A percentile compares a stretch with the other conserved stretches of the same genome.
Conservation (phyloP, 2,113 vertebrate species). For the Tretioscincus oriximinensis region DNA sequence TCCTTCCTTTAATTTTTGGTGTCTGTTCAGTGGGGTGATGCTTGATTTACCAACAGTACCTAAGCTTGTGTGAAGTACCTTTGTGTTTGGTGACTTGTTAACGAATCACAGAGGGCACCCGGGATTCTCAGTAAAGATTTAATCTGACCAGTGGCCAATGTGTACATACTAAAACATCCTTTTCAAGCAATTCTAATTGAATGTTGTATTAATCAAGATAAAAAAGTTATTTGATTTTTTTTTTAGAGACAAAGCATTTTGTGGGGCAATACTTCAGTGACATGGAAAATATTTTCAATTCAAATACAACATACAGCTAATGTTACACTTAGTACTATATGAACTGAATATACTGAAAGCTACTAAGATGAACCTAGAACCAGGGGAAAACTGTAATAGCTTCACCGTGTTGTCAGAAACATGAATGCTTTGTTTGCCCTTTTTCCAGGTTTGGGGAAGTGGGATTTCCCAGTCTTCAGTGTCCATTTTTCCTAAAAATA, state of each 20-base stretch:
- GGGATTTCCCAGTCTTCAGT: no score
- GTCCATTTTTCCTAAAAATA: no score
- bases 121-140: slow-evolving; percentile 57
- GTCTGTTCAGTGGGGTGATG: slow-evolving; percentile 45
- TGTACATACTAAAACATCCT: slow-evolving; percentile 53
- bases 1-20: slow-evolving; percentile 68
- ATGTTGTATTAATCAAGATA: neutral
- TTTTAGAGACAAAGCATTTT: neutral
- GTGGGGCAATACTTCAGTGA: neutral
- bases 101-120: slow-evolving; percentile 60
- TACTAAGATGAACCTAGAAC: no score
- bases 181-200: slow-evolving; percentile 38
- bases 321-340: neutral
- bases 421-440: no score
- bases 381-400: no score
- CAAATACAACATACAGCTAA: neutral
- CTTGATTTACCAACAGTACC: slow-evolving; percentile 53
- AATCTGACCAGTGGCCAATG: slow-evolving; percentile 57
- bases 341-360: neutral
- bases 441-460: no score
- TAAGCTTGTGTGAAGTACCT: slow-evolving; percentile 51
- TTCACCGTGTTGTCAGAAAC: no score
- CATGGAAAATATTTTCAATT: neutral
- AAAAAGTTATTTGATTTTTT: neutral
- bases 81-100: slow-evolving; percentile 60